A percentile compares a stretch with the other conserved stretches of the same genome.
Evolutionary conservation across 2,888 invertebrate species (phyloP).

Genomic region (Drosophila siamana): DNA sequence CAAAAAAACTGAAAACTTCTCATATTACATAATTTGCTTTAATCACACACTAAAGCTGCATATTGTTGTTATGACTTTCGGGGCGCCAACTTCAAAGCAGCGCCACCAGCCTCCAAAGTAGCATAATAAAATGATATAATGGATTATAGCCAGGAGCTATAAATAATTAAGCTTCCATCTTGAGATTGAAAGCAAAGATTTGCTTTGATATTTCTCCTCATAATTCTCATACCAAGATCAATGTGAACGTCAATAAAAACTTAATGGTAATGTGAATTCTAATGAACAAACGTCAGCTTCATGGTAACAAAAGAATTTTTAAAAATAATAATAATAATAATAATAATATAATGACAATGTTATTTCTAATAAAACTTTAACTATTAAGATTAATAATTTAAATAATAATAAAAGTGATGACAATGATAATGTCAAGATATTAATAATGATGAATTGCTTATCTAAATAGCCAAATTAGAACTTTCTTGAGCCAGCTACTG

Average conservation of each 20-base stretch:
- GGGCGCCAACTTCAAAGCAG: not conserved
- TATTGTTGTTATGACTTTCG: conserved; percentile 32
- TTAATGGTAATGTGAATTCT: not conserved
- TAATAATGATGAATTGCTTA: not conserved
- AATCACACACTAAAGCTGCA: conserved; percentile 56
- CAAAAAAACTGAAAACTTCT: conserved; percentile 19
- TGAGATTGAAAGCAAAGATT: no score
- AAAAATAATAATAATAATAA: no score
- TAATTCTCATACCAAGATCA: not conserved
- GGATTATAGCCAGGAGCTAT: not conserved
- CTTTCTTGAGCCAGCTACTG: no score
- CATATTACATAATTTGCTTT: conserved; percentile 54
- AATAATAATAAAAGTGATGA: not conserved
- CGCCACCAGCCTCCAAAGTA: not conserved
- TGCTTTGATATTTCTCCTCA: no score
- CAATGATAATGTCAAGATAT: not conserved
- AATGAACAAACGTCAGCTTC: no score
- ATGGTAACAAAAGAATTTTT: no score
- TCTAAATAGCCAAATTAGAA: no score
- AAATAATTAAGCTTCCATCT: not conserved
- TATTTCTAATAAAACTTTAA: no score
- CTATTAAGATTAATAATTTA: no score
- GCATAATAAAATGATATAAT: not conserved
- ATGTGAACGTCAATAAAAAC: not conserved
- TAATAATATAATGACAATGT: not conserved